Conservation (phyloP, 2,113 vertebrate species). For the Synodontis membranacea region DNA sequence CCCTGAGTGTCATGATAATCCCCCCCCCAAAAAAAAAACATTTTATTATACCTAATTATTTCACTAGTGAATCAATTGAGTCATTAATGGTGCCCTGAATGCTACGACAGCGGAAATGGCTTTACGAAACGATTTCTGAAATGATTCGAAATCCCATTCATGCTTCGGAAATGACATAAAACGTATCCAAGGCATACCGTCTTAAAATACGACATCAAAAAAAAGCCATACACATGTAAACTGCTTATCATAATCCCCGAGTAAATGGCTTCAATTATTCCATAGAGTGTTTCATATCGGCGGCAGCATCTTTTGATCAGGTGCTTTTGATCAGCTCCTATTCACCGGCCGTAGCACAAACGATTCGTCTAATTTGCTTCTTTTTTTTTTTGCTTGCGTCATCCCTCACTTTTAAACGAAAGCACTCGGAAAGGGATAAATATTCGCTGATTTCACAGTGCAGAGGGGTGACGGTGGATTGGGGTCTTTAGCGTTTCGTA, state of each 20-base stretch:
- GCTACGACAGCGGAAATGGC: neutral
- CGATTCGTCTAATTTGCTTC: neutral
- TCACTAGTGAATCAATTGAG: neutral
- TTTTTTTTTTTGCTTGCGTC: neutral
- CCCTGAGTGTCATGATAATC: neutral
- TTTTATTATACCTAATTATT: neutral
- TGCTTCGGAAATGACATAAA: too few relatives aligned
- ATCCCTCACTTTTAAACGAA: neutral
- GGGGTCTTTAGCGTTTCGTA: neutral
- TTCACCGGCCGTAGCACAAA: conserved; percentile 1
- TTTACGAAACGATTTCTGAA: neutral
- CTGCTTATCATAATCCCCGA: neutral
- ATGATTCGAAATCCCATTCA: neutral
- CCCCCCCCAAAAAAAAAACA: too few relatives aligned
- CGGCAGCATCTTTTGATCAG: neutral
- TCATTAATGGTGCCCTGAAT: neutral
- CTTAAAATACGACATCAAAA: neutral
- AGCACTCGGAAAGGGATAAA: conserved; percentile 10
- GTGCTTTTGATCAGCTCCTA: conserved; percentile 14
- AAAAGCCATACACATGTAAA: neutral
- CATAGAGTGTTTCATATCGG: neutral
- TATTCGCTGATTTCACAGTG: conserved; percentile 8
- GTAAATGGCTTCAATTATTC: conserved; percentile 13
- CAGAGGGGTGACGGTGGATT: neutral
- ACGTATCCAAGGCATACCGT: neutral